Percentiles rank a stretch among this genome's conserved stretches.
phyloP scores from a whole-genome alignment of 1,140 invertebrate species.

The Habropoda laboriosa region DNA sequence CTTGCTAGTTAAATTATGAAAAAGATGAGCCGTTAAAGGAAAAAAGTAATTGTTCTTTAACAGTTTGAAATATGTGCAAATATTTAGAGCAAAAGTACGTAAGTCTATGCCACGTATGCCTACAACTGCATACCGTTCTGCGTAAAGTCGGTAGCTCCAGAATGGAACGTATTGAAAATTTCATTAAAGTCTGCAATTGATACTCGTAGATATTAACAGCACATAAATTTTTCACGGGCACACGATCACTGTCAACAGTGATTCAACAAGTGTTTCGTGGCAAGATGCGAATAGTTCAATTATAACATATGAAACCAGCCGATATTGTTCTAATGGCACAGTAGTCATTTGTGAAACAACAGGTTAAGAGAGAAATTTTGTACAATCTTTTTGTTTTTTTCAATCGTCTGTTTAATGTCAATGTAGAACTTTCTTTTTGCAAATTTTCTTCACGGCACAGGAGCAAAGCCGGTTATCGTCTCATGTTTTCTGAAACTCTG shows the following conservation, averaged over 20 bases:
- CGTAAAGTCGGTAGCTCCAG: no score
- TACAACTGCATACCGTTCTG: no score
- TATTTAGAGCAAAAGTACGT: no score
- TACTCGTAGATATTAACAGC: not conserved
- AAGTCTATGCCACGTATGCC: no score
- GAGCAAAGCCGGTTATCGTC: slow-evolving; percentile 12
- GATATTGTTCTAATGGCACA: not conserved
- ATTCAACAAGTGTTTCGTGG: slow-evolving; percentile 54
- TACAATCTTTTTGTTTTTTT: not conserved
- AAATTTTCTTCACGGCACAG: slow-evolving; percentile 8
- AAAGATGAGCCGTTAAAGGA: no score
- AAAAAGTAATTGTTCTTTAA: no score
- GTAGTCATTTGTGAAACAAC: not conserved
- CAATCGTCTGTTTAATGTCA: not conserved
- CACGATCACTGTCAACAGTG: slow-evolving; percentile 46
- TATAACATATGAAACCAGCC: slow-evolving; percentile 20
- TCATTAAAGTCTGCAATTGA: no score
- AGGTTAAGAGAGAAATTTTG: not conserved
- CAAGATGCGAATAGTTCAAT: slow-evolving; percentile 51
- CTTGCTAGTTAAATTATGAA: no score
- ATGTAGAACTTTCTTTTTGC: not conserved
- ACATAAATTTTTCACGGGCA: slow-evolving; percentile 14
- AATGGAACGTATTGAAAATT: no score
- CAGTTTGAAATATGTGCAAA: no score
- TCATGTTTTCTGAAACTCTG: slow-evolving; percentile 54